Percentiles rank a stretch among this genome's conserved stretches.
Evolutionary conservation across 2,797 vertebrate species (phyloP).

Genomic region (Danionella dracula): DNA sequence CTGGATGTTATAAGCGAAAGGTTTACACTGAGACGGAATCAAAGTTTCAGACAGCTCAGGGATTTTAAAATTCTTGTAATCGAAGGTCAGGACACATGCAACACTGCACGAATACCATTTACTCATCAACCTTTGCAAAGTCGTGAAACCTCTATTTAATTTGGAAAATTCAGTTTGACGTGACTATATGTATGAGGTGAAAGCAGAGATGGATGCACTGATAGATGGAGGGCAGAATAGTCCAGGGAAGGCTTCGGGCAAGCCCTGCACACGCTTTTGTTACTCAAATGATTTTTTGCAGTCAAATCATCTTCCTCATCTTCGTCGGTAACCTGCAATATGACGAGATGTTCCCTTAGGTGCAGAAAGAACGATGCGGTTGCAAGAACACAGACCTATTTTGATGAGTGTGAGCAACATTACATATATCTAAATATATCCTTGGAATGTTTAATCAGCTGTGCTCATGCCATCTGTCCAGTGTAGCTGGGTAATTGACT

Average conservation of each 20-base stretch:
- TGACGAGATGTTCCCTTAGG: background rate
- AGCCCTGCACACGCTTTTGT: constrained; percentile 18
- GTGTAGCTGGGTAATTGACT: too few relatives aligned
- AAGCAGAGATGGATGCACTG: background rate
- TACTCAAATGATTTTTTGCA: constrained; percentile 22
- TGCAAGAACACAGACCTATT: background rate
- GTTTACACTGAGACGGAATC: background rate
- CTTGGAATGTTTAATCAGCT: background rate
- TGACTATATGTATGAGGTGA: background rate
- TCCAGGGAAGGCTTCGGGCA: constrained; percentile 14
- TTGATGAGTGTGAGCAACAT: constrained; percentile 14
- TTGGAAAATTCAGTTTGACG: constrained; percentile 2
- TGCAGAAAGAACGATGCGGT: constrained; percentile 21
- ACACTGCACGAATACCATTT: constrained; percentile 8
- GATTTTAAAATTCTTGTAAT: background rate
- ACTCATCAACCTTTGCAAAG: constrained; percentile 25
- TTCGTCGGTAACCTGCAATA: constrained; percentile 25
- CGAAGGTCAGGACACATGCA: background rate
- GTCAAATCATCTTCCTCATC: constrained; percentile 17
- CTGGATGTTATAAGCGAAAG: background rate
- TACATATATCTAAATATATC: constrained; percentile 6
- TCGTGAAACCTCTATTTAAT: constrained; percentile 22
- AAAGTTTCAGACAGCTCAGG: background rate
- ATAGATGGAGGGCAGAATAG: constrained; percentile 14
- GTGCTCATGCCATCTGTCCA: background rate